These are phyloP conservation scores for Leucania comma DNA, from an alignment of 2,888 invertebrate genomes.

Conservation along the genomic window DNA sequence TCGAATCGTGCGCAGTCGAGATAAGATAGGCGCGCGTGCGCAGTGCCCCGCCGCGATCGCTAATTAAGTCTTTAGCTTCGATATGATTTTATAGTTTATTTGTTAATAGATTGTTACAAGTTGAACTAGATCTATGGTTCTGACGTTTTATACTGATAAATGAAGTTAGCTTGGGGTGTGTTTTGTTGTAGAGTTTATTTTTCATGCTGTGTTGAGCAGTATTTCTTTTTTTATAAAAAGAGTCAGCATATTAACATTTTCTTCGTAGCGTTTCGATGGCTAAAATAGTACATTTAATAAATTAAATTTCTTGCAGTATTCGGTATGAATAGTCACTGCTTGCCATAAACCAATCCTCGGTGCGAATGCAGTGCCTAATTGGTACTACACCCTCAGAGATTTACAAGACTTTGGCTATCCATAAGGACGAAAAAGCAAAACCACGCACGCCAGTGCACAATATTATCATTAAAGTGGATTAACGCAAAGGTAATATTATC, in stretches of 20 bases:
- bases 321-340: no score
- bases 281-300: no score
- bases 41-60: slow-evolving; percentile 85
- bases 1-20: slow-evolving; percentile 78
- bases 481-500: no score
- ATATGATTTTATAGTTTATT: slow-evolving; percentile 82
- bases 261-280: no score
- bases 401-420: no score
- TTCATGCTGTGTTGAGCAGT: not conserved
- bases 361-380: no score
- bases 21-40: slow-evolving; percentile 85
- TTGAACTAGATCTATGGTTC: slow-evolving; percentile 52
- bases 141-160: slow-evolving; percentile 56
- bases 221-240: not conserved
- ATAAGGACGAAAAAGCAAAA: no score
- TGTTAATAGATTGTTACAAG: slow-evolving; percentile 77
- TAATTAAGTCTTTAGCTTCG: slow-evolving; percentile 89
- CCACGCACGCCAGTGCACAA: no score
- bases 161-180: slow-evolving; percentile 12
- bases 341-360: no score
- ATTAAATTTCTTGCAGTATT: no score
- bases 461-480: no score
- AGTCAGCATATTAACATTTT: not conserved
- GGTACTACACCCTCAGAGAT: no score
- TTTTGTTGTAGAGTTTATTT: slow-evolving; percentile 17